A percentile compares a stretch with the other conserved stretches of the same genome.
These are phyloP conservation scores for Melanophora roralis DNA, from an alignment of 2,888 invertebrate species.

Conservation along the genomic window DNA sequence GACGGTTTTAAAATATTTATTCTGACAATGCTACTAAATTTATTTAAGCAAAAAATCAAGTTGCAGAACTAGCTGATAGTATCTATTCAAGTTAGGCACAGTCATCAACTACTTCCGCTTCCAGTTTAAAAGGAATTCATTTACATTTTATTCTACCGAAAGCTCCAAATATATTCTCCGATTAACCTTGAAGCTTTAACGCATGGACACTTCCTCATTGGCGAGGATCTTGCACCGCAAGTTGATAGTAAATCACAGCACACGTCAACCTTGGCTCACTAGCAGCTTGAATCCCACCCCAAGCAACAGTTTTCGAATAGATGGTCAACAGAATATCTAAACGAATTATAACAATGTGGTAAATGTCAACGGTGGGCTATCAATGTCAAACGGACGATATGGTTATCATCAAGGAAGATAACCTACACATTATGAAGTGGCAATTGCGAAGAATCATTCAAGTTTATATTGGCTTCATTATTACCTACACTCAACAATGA, in stretches of 20 bases:
- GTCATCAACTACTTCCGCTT: not conserved
- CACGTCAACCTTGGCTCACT: not conserved
- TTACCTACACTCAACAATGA: too few species aligned
- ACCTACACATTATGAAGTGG: too few species aligned
- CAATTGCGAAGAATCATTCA: too few species aligned
- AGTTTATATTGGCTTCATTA: too few species aligned
- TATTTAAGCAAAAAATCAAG: not conserved
- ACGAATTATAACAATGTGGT: not conserved
- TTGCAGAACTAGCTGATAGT: not conserved
- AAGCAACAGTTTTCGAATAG: too few species aligned
- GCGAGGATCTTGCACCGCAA: too few species aligned
- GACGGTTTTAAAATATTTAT: not conserved
- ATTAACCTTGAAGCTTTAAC: too few species aligned
- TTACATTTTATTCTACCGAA: not conserved
- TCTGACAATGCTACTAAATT: conserved; percentile 10
- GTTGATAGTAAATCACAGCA: too few species aligned
- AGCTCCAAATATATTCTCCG: too few species aligned
- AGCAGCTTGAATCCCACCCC: not conserved
- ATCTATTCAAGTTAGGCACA: not conserved
- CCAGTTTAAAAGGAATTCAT: not conserved
- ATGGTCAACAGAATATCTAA: too few species aligned
- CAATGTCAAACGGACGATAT: not conserved
- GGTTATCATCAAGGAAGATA: not conserved
- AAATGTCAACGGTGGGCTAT: not conserved
- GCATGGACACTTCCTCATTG: too few species aligned